Evolutionary conservation across 2,888 invertebrate species (phyloP).

Genomic region (Punctoribates punctum): DNA sequence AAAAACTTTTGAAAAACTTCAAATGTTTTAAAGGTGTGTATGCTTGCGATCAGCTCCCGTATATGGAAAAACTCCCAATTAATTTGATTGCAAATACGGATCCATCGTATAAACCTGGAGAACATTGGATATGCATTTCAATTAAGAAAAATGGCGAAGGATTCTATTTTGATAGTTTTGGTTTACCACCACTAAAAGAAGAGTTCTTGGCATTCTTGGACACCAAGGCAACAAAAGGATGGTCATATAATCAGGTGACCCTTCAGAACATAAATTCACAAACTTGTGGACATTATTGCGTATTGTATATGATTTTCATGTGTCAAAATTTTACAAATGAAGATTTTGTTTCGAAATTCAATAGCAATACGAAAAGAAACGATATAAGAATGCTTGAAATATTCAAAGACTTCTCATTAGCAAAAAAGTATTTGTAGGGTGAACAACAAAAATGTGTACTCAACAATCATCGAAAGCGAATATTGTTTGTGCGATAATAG

Average conservation of each 20-base stretch:
- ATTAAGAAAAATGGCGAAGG: neutral
- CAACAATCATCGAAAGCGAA: too few relatives aligned
- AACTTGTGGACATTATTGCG: conserved; percentile 35
- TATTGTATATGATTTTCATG: neutral
- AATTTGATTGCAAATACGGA: conserved; percentile 22
- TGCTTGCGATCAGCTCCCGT: neutral
- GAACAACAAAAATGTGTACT: neutral
- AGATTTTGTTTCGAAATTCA: neutral
- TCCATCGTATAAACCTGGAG: neutral
- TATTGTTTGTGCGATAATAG: neutral
- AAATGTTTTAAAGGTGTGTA: conserved; percentile 20
- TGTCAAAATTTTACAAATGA: neutral
- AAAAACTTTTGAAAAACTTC: neutral
- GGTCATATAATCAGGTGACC: neutral
- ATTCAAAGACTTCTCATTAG: neutral
- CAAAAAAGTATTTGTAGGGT: neutral
- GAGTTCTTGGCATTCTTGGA: neutral
- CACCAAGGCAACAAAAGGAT: neutral
- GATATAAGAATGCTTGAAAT: neutral
- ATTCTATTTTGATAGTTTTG: conserved; percentile 32
- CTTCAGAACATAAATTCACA: neutral
- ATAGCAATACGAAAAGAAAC: neutral
- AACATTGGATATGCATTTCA: conserved; percentile 27
- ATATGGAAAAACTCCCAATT: neutral
- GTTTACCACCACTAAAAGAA: conserved; percentile 18